Conservation (phyloP, 2,888 invertebrate species). For the Litoditis marina region DNA sequence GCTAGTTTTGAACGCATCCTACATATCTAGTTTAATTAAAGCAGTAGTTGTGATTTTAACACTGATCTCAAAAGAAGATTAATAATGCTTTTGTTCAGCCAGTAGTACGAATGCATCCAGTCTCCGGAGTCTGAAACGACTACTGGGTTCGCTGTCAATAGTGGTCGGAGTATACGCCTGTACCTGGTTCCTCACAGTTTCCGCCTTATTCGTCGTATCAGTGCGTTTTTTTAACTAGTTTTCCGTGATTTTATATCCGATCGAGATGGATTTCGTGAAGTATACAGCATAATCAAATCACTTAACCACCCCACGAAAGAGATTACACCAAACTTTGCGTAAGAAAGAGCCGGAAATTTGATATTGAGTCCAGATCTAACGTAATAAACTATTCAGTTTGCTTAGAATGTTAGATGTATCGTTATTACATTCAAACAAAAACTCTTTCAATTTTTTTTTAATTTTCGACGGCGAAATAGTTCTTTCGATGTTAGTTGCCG, state of each 20-base stretch:
- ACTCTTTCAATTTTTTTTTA: background rate
- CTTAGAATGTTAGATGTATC: too few relatives aligned
- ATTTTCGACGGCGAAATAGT: background rate
- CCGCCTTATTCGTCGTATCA: constrained; percentile 34
- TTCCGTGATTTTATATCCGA: too few relatives aligned
- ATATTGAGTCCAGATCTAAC: too few relatives aligned
- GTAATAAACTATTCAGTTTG: too few relatives aligned
- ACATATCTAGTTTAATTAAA: too few relatives aligned
- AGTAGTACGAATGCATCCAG: constrained; percentile 20
- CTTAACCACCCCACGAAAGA: too few relatives aligned
- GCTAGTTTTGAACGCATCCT: too few relatives aligned
- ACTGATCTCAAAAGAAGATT: too few relatives aligned
- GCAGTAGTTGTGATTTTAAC: too few relatives aligned
- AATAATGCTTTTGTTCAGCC: constrained; percentile 12
- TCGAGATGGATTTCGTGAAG: too few relatives aligned
- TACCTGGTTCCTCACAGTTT: constrained; percentile 44
- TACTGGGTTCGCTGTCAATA: constrained; percentile 36
- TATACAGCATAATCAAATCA: too few relatives aligned
- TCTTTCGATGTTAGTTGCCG: too few relatives aligned
- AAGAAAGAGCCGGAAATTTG: background rate
- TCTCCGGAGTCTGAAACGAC: constrained; percentile 23
- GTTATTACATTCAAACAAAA: background rate
- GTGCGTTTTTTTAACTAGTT: constrained; percentile 17
- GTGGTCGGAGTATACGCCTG: constrained; percentile 33
- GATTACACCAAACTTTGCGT: background rate